Evolutionary conservation across 1,140 invertebrate genomes (phyloP), one percentile per base, ranked within the genome.

Genomic region (Oppia nitens): DNA sequence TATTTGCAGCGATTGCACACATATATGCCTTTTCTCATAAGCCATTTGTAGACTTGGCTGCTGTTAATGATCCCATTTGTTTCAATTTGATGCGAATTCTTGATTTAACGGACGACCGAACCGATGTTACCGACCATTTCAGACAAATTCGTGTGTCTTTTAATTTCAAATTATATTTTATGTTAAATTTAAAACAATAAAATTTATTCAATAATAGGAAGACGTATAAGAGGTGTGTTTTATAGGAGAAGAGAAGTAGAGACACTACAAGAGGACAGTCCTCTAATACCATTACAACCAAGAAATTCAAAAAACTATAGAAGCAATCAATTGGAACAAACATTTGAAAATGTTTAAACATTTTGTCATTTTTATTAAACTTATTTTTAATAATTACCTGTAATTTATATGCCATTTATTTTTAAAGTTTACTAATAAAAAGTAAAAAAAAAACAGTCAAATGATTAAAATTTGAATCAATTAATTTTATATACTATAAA

Each of bases 1-100:
- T 95, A 69, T 69, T 96, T 63, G 92, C 92, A 11, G 87, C 91
- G 0, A 80, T 95, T 14, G 91, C 88, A 2, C 92, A 96, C 74
- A 87, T 92, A 68, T 95, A 87, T 71, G 89, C 87, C 62, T 97
- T 96, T 70, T 89, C 89, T 25, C 85, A 93, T 70, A 82, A 84
- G 70, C 85, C 87, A 12, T 97, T 84, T 69, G 75, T 84, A 21
- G 76, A 78, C 49, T 68, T 72, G 48, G 69, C 75, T 60, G 73
- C 72, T 53, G 72, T 70, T 63, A 65, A 71, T 55, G 73, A 77
- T 47, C 73, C 76, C 3, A 78, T 77, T 69, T 81, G 79, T 70
- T 74, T 77, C 48, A 80, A 81, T 9, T 80, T 76, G 60, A 72
- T 77, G 59, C 83, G 85, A 17, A 94, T 95, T 86, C 90, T 87